phyloP scores from a whole-genome alignment of 2,113 vertebrate genomes.

The Menura novaehollandiae region DNA sequence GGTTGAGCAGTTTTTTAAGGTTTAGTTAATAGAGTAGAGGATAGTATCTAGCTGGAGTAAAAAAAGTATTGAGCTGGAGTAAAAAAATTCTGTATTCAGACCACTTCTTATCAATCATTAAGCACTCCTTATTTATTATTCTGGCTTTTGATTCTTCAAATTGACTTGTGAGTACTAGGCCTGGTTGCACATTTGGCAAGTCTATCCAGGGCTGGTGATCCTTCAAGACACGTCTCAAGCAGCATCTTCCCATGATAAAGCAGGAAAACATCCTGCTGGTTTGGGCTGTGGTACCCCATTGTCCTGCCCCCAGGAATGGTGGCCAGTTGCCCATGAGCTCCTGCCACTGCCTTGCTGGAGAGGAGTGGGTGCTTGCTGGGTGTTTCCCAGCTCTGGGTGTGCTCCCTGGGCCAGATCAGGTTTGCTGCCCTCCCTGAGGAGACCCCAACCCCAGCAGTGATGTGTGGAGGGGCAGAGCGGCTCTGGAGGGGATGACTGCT shows the following conservation, averaged over 20 bases:
- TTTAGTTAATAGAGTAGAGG: background rate
- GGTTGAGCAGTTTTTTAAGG: background rate
- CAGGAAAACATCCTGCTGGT: background rate
- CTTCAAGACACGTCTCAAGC: background rate
- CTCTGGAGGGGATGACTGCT: fast-evolving
- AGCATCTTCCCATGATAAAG: background rate
- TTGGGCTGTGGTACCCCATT: background rate
- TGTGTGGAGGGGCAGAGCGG: background rate
- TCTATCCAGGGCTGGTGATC: background rate
- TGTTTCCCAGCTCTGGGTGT: too few species aligned
- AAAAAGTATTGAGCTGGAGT: background rate
- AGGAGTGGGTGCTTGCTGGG: fast-evolving
- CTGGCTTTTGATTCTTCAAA: background rate
- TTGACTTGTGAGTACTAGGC: fast-evolving
- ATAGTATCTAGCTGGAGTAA: background rate
- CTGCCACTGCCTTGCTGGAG: background rate
- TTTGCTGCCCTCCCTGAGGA: background rate
- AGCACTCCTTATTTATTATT: background rate
- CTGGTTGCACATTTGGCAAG: background rate
- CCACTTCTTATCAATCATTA: background rate
- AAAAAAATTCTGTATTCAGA: background rate
- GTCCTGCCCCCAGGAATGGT: fast-evolving
- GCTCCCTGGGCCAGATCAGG: fast-evolving
- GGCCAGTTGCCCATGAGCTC: background rate
- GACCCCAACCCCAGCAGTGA: background rate